Evolutionary conservation across 2,113 vertebrate species (phyloP).

Genomic region (Bungarus multicinctus): DNA sequence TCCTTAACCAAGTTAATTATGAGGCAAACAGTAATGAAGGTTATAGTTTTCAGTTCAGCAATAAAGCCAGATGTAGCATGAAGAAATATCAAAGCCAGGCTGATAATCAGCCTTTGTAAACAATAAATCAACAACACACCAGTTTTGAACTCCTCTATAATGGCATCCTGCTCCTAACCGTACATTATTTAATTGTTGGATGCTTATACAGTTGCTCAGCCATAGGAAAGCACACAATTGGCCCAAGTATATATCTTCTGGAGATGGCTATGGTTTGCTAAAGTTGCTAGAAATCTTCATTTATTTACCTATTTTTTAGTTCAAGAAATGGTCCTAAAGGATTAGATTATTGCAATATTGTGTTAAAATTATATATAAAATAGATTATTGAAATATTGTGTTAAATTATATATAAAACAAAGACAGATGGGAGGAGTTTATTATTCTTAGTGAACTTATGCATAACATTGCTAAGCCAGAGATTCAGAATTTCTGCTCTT

Average conservation of each 20-base stretch:
- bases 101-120: background rate
- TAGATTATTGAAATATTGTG: background rate
- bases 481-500: conserved; percentile 28
- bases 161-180: background rate
- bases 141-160: background rate
- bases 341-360: background rate
- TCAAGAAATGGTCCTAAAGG: background rate
- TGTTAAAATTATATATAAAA: background rate
- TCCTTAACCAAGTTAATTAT: background rate
- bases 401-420: background rate
- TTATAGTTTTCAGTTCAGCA: background rate
- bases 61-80: background rate
- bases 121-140: background rate
- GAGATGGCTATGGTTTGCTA: background rate
- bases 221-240: background rate
- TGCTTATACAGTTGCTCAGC: background rate
- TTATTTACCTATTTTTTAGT: background rate
- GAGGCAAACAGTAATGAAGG: background rate
- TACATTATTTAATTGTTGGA: background rate
- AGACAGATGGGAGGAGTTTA: background rate
- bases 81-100: background rate
- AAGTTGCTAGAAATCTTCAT: too few relatives aligned
- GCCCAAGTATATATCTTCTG: too few relatives aligned
- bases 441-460: conserved; percentile 5
- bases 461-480: background rate